Conservation (phyloP, 2,797 vertebrate genomes). For the Hydrocynus forskahlii region DNA sequence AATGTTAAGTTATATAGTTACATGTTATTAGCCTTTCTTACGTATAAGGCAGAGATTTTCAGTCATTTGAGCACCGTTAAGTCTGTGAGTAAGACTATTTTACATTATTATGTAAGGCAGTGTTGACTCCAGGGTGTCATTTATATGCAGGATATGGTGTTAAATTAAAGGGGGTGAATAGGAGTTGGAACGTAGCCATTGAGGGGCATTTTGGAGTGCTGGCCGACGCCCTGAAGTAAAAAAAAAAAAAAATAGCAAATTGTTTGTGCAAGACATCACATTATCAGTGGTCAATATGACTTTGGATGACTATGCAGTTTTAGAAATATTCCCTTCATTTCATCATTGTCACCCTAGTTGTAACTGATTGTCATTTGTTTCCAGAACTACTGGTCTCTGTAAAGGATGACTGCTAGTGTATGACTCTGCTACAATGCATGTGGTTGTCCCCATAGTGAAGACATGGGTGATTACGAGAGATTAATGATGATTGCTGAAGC, state of each 20-base stretch:
- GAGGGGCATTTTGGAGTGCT: slow-evolving; percentile 52
- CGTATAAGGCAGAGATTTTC: background rate
- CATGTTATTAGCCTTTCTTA: background rate
- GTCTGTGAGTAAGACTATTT: slow-evolving; percentile 4
- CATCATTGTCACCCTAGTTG: slow-evolving; percentile 7
- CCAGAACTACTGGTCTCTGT: slow-evolving; percentile 20
- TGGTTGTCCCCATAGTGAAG: slow-evolving; percentile 43
- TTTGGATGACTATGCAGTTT: slow-evolving; percentile 7
- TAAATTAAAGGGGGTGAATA: slow-evolving; percentile 63
- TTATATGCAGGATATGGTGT: slow-evolving; percentile 40
- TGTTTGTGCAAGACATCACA: slow-evolving; percentile 48
- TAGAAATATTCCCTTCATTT: slow-evolving; percentile 19
- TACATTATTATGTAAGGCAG: slow-evolving; percentile 46
- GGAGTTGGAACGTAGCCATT: slow-evolving; percentile 67
- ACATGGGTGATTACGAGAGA: slow-evolving; percentile 70
- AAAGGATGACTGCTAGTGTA: slow-evolving; percentile 9
- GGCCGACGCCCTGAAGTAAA: slow-evolving; percentile 43
- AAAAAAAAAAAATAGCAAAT: slow-evolving; percentile 33
- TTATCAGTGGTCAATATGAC: background rate
- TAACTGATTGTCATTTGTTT: slow-evolving; percentile 10
- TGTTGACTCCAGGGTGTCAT: slow-evolving; percentile 59
- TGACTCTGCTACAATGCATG: slow-evolving; percentile 25
- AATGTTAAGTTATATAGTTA: too few relatives aligned
- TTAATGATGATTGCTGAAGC: slow-evolving; percentile 71
- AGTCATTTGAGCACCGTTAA: background rate